Percentiles rank a stretch among this genome's conserved stretches.
Evolutionary conservation across 2,888 invertebrate species (phyloP).

Genomic region (Hololepta plana): DNA sequence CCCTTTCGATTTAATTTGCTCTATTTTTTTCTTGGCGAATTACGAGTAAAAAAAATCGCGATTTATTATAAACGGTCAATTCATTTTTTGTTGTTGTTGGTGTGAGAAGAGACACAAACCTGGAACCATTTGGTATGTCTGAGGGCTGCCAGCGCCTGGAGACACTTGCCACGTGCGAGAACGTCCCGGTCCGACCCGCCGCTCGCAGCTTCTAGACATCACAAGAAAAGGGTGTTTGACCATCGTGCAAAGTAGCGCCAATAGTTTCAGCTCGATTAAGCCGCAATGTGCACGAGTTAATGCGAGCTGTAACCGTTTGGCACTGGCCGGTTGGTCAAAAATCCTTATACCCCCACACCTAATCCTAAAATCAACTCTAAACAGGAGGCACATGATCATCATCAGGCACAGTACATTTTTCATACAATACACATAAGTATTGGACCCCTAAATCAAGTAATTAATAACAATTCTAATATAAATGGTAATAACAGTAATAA

Average conservation of each 20-base stretch:
- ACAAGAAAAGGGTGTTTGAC: slow-evolving; percentile 54
- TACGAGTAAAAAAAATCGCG: no score
- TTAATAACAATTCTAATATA: not conserved
- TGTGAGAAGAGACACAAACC: slow-evolving; percentile 50
- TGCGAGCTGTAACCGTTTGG: slow-evolving; percentile 4
- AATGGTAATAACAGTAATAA: not conserved
- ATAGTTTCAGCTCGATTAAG: slow-evolving; percentile 13
- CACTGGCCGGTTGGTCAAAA: slow-evolving; percentile 42
- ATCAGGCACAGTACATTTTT: slow-evolving; percentile 11
- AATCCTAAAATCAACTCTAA: slow-evolving; percentile 10
- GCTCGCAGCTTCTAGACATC: slow-evolving; percentile 40
- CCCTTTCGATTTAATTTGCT: no score
- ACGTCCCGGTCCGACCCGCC: slow-evolving; percentile 72
- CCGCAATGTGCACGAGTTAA: slow-evolving; percentile 3
- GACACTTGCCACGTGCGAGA: slow-evolving; percentile 98
- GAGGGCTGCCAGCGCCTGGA: slow-evolving; percentile 98
- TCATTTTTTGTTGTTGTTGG: slow-evolving; percentile 16
- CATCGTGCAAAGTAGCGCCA: slow-evolving; percentile 37
- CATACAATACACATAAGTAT: slow-evolving; percentile 12
- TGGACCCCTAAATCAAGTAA: slow-evolving; percentile 7
- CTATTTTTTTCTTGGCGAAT: no score
- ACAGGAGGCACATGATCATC: slow-evolving; percentile 1
- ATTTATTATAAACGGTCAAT: slow-evolving; percentile 2
- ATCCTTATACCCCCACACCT: slow-evolving; percentile 41
- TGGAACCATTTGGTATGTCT: slow-evolving; percentile 99